Evolutionary conservation across 2,797 vertebrate genomes (phyloP), one percentile per base, ranked within the genome.

Genomic region (Bovichtus variegatus): DNA sequence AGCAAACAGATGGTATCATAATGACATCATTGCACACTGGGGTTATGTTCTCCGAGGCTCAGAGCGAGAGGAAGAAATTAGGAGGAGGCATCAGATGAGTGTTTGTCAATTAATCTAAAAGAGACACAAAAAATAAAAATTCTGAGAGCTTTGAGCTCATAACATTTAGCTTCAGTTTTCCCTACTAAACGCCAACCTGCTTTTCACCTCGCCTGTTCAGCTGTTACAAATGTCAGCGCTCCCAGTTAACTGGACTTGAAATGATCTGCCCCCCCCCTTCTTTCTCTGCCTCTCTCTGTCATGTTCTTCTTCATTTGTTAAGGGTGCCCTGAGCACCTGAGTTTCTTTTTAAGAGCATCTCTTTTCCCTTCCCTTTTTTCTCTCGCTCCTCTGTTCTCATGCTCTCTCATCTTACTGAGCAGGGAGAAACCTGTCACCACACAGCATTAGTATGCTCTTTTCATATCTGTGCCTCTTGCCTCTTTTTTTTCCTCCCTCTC

Each of bases 381-480:
- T 34, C 72, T 38, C 55, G 76, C 38, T 75, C 61, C 74, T 85
- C 87, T 86, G 70, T 85, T 82, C 87, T 86, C 77, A 2, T 57
- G 86, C 77, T 79, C 80, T 89, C 90, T 92, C 90, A 86, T 92
- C 84, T 88, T 79, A 80, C 55, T 21, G 63, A 87, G 82, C 80
- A 60, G 66, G 73, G 81, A 87, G 77, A 83, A 90, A 90, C 87
- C 89, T 93, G 90, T 94, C 89, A 94, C 86, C 66, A 58, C 51
- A n/a, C 85, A 83, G 81, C 91, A 94, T 95, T 93, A 92, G 91
- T 91, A 94, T 93, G 94, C 94, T 87, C 89, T 89, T 93, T 92
- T 93, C 91, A 94, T 94, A 91, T 92, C 84, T 87, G 74, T 50
- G 83, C 82, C 78, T 80, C 65, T 73, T 75, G 55, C 47, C 71